These are phyloP conservation scores for Lasius fuliginosus DNA, from an alignment of 2,888 invertebrate species.

Conservation along the genomic window DNA sequence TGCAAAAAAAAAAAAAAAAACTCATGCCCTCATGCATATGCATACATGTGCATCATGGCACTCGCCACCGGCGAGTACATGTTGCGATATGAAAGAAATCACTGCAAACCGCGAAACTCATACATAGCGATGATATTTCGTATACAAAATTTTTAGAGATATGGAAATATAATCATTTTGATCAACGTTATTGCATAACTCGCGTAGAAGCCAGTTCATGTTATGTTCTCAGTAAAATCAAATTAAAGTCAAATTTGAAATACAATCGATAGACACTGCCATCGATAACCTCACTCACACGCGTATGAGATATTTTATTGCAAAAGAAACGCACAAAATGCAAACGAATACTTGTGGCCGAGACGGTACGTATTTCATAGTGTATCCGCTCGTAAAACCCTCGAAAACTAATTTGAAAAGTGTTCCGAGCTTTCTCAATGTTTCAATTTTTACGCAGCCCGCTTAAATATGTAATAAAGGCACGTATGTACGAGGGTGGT, in stretches of 20 bases:
- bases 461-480: conserved; percentile 52
- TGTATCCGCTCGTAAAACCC: conserved; percentile 49
- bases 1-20: conserved; percentile 67
- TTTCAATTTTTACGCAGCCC: conserved; percentile 36
- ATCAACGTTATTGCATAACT: neutral
- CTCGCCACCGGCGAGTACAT: neutral
- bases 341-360: conserved; percentile 23
- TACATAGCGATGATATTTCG: neutral
- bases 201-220: neutral
- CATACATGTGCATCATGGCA: conserved; percentile 11
- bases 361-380: conserved; percentile 37
- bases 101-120: conserved; percentile 5
- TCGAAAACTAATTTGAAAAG: conserved; percentile 52
- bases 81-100: neutral
- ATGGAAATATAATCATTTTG: neutral
- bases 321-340: neutral
- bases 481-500: too few species aligned
- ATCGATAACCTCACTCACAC: conserved; percentile 11
- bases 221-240: neutral
- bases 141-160: neutral
- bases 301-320: conserved; percentile 35
- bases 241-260: conserved; percentile 17
- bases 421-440: conserved; percentile 45
- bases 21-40: conserved; percentile 58
- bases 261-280: conserved; percentile 10